Percentiles rank a stretch among this genome's conserved stretches.
These are phyloP conservation scores for Serripes groenlandicus DNA, from an alignment of 2,888 invertebrate genomes.

Conservation along the genomic window DNA sequence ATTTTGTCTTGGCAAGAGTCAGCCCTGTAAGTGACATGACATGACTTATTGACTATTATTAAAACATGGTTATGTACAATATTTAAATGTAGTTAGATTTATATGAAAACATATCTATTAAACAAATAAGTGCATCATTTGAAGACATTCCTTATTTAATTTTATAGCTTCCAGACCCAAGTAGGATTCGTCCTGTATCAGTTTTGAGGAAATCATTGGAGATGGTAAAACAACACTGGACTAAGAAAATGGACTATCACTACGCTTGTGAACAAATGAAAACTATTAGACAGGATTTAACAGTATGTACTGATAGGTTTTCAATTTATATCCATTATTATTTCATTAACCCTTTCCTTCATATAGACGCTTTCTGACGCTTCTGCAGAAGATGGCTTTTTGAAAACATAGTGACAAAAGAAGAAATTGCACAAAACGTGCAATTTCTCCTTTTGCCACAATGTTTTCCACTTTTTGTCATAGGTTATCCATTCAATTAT, in stretches of 20 bases:
- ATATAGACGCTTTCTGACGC: too few species aligned
- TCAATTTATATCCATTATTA: too few species aligned
- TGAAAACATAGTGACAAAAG: background rate
- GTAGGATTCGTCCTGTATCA: conserved; percentile 93
- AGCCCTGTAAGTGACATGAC: too few species aligned
- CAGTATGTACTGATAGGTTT: conserved; percentile 91
- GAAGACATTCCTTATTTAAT: background rate
- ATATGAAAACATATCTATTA: too few species aligned
- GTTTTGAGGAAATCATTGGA: conserved; percentile 94
- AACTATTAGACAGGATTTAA: conserved; percentile 99
- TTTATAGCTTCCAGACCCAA: conserved; percentile 91
- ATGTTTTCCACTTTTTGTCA: too few species aligned
- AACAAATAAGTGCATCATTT: too few species aligned
- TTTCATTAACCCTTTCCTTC: too few species aligned
- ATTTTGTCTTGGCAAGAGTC: too few species aligned
- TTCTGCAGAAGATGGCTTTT: background rate
- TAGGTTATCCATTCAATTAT: too few species aligned
- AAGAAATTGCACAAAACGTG: background rate
- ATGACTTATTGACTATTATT: too few species aligned
- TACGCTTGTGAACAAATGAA: conserved; percentile 99
- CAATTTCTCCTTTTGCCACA: background rate
- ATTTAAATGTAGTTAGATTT: too few species aligned
- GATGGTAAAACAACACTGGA: conserved; percentile 97
- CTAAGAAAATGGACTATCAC: conserved; percentile 95
- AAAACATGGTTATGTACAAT: too few species aligned